Base-by-base conservation (phyloP, 2,797 vertebrate species). In the Jordanella pulchra region DNA sequence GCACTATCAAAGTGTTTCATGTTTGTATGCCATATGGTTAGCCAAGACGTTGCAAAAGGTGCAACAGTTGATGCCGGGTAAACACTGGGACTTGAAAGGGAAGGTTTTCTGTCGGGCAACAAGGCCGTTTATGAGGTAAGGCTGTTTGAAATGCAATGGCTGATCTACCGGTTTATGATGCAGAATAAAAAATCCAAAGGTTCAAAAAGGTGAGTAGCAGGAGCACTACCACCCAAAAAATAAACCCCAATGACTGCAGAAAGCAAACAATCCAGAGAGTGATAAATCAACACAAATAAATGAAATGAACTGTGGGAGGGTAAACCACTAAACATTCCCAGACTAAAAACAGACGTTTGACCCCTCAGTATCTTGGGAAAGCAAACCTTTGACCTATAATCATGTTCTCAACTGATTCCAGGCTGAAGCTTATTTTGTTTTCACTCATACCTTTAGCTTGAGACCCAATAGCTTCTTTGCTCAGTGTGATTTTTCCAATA, bases 401-500 rank as follows among this genome's bases (percentile, higher is more conserved):
- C 82, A 64, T 50, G 23, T 47, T 67, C 30, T 79, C 64, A 18
- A 69, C 65, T 51, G 48, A 64, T 65, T 12, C 74, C 55, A 74
- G 58, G 58, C 63, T 27, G 28, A n/a, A 27, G 55, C 30, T 77
- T 58, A 76, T 71, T 63, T 42, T 47, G 25, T 75, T 53, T 30
- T 45, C n/a, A 28, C 35, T 71, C 69, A 18, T 94, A 97, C 97
- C 97, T 95, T 94, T 93, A 0, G 91, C 90, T 85, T 96, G 93
- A 0, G 95, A 93, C 0, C 92, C 89, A 58, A 99, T 96, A 39
- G 88, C 88, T 44, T 96, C 96, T 89, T 89, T 96, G 86, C 88
- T 96, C 77, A 98, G 94, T 0, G 89, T 95, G 81, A 98, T 95
- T 90, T 97, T 97, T 79, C 97, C 97, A 11, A 97, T 98, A 71